Percentiles rank a stretch among this genome's conserved stretches.
phyloP scores from a whole-genome alignment of 2,113 vertebrate species.

The Callipepla californica region DNA sequence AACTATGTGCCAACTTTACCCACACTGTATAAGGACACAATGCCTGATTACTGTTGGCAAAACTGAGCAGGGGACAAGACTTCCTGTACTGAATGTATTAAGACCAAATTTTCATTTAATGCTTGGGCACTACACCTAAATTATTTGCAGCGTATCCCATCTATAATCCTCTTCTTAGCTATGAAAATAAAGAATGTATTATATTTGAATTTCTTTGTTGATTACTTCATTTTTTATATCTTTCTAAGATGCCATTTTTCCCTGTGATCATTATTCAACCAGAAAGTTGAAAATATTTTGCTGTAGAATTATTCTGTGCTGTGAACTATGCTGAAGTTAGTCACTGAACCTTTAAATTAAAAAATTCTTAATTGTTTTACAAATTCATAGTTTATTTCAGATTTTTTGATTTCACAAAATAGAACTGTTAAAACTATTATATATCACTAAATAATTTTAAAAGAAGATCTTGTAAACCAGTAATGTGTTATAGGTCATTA shows the following conservation, averaged over 20 bases:
- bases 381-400: not conserved
- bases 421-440: not conserved
- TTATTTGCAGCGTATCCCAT: not conserved
- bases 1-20: not conserved
- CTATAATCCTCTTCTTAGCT: not conserved
- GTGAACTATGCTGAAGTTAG: not conserved
- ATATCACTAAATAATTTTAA: not conserved
- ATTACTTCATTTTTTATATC: not conserved
- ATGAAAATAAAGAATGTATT: not conserved
- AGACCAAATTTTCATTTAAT: not conserved
- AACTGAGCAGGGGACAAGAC: not conserved
- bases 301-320: not conserved
- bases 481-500: not conserved
- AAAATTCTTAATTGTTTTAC: not conserved
- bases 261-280: not conserved
- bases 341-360: not conserved
- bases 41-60: not conserved
- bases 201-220: not conserved
- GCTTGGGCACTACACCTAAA: accelerated
- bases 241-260: not conserved
- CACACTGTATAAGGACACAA: not conserved
- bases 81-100: not conserved
- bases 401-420: not conserved
- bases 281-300: not conserved
- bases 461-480: not conserved